These are phyloP conservation scores for Sclerurus mexicanus DNA, from an alignment of 2,113 vertebrate genomes.

Conservation along the genomic window DNA sequence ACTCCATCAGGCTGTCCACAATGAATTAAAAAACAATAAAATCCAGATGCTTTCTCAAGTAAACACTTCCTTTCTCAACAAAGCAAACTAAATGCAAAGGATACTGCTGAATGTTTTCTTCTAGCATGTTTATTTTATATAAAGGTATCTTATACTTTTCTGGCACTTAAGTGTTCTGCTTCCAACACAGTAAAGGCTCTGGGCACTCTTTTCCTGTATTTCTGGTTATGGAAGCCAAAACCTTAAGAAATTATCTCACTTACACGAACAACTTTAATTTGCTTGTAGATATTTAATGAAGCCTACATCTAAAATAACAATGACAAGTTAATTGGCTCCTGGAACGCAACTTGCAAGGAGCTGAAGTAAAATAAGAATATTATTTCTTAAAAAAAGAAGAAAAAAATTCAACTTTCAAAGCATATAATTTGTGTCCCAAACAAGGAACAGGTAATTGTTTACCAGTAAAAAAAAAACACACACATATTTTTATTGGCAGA, in stretches of 20 bases:
- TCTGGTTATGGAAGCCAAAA: not conserved
- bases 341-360: not conserved
- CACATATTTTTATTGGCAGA: not conserved
- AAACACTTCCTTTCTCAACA: slow-evolving; percentile 44
- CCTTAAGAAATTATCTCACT: not conserved
- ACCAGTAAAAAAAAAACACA: not conserved
- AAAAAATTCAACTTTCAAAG: not conserved
- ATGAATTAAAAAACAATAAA: slow-evolving; percentile 37
- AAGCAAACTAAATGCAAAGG: not conserved
- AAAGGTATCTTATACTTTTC: not conserved
- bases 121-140: not conserved
- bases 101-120: not conserved
- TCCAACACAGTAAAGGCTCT: not conserved
- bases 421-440: not conserved
- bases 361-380: not conserved
- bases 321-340: not conserved
- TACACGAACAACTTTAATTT: not conserved
- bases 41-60: slow-evolving; percentile 56
- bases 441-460: not conserved
- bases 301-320: not conserved
- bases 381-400: not conserved
- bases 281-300: slow-evolving; percentile 14
- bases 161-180: not conserved
- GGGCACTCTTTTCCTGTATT: not conserved
- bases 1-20: slow-evolving; percentile 26